Evolutionary conservation across 2,888 invertebrate genomes (phyloP), one percentile per base, ranked within the genome.

Genomic region (Apocheima hispidaria): DNA sequence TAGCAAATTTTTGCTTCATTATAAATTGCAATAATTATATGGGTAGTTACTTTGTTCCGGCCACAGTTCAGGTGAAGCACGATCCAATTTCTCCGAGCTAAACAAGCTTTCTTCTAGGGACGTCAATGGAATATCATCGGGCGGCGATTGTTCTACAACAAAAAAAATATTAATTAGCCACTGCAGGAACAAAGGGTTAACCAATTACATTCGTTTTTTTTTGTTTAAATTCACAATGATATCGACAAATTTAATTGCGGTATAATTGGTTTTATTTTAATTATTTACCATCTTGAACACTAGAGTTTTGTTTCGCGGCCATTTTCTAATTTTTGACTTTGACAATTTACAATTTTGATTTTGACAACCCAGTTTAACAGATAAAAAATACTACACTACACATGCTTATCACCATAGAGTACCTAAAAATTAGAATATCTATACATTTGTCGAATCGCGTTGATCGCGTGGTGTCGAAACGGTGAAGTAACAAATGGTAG

Each of bases 11-110:
- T 20, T 40, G 50, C 18, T 40, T 12, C 43, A 26, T 28, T 7
- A 33, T 23, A 43, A 53, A 60, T 14, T 20, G 21, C 41, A 28
- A 16, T 33, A 18, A 44, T 43, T 58, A 30, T 50, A 12, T 4
- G 46, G 44, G 26, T 62, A 48, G 95, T 95, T 94, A 98, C 98
- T 97, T 93, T 97, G 97, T 88, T 98, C 98, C 21, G 98, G 98
- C 99, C 99, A 99, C 77, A 99, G 88, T 83, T 99, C 98, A 30
- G 99, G 99, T 2, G 99, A 99, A n/a, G 97, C 95, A 73, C 99
- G 94, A 87, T 98, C 98, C 74, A 99, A 91, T 83, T 97, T 98
- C 91, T 99, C 99, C 80, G 96, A 94, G 80, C 98, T 98, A 75
- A 98, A 93, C 62, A 99, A 93, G 82, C 95, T 96, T 80, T 96